Conservation (phyloP, 2,888 invertebrate genomes). For the Drosophila colorata region DNA sequence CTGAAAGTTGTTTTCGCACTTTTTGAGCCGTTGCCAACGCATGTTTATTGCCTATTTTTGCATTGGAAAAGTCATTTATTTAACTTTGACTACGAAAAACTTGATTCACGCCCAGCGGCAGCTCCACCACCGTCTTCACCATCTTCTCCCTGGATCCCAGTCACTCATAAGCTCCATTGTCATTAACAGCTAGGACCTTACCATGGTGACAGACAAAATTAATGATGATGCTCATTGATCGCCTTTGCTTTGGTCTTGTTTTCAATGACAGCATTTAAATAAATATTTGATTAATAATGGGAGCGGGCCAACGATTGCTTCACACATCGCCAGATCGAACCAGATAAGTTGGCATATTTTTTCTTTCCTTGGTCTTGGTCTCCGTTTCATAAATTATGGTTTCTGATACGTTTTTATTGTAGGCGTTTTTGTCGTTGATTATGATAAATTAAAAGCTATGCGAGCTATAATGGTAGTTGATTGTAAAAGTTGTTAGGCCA, state of each 20-base stretch:
- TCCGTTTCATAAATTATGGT: constrained; percentile 58
- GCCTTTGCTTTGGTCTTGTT: constrained; percentile 37
- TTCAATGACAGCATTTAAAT: constrained; percentile 61
- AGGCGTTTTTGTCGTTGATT: constrained; percentile 57
- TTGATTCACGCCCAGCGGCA: constrained; percentile 61
- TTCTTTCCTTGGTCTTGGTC: constrained; percentile 4
- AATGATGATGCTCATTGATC: constrained; percentile 66
- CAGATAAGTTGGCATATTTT: constrained; percentile 58
- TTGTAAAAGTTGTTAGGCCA: constrained; percentile 4
- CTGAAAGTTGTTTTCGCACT: constrained; percentile 22
- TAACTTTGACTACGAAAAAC: constrained; percentile 46
- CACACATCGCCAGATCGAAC: constrained; percentile 21
- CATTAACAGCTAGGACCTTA: constrained; percentile 53
- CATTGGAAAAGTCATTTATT: constrained; percentile 55
- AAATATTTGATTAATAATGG: constrained; percentile 77
- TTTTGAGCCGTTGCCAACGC: constrained; percentile 29
- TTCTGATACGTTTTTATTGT: constrained; percentile 70
- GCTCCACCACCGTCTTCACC: too few species aligned
- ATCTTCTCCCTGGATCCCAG: too few species aligned
- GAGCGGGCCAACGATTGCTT: not conserved
- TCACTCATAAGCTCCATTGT: constrained; percentile 43
- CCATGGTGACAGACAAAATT: constrained; percentile 69
- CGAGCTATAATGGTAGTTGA: constrained; percentile 8
- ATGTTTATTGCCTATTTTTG: constrained; percentile 42
- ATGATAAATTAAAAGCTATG: constrained; percentile 61